Base-by-base conservation (phyloP, 1,140 invertebrate species). In the Muscidifurax raptorellus region DNA sequence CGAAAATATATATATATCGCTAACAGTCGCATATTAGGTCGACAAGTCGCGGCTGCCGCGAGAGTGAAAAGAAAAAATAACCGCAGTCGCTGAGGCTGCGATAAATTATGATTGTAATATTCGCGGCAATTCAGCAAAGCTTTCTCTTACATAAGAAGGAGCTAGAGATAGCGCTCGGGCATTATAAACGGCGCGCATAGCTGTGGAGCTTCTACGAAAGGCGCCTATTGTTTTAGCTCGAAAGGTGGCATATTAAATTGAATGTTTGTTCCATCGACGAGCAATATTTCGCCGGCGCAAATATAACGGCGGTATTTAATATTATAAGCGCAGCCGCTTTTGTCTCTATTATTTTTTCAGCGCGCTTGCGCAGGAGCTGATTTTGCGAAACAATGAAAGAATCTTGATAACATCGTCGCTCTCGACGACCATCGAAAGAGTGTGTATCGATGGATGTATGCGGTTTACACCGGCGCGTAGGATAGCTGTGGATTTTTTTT, bases 101-200 rank as follows among this genome's bases (percentile, higher is more conserved):
- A 76, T 83, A 67, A 83, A 83, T 77, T 47, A 27, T 83, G 67
- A 76, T 76, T 67, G 81, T 44, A 76, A 67, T 83, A 83, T 83
- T 83, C 32, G 59, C 72, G 25, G 30, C 71, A 47, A 83, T 77
- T 67, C 74, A 25, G 28, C 27, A 47, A 67, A 67, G 72, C 77
- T 77, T 77, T 44, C 44, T 66, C 74, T 83, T 83, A 67, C 59
- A 47, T 76, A 83, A 83, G 4, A n/a, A 18, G 13, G 71, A 15
- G 30, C 6, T 18, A 59, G 18, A n/a, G 18, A 22, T 22, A n/a
- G 18, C 52, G 44, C n/a, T n/a, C n/a, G 15, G 5, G 44, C 1
- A 47, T 47, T 12, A 47, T 47, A 47, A 47, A 47, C 44, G 44
- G 44, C 44, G 75, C 28, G 27, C 52, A 66, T 44, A 3, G 27